These are phyloP conservation scores for Harpegnathos saltator DNA, from an alignment of 1,140 invertebrate species.

Conservation along the genomic window DNA sequence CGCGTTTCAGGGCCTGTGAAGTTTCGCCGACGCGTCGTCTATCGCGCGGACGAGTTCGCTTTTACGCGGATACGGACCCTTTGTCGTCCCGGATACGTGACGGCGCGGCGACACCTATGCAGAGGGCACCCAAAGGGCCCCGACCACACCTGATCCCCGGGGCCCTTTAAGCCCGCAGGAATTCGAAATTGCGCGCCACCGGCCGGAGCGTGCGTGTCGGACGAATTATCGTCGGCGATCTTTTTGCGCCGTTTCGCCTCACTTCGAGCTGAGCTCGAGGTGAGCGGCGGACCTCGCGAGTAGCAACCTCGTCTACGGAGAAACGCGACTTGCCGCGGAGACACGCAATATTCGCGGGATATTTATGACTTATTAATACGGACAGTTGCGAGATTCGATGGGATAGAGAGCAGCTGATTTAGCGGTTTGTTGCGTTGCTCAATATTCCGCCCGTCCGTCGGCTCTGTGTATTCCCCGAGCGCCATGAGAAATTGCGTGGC, in stretches of 20 bases:
- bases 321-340: background rate
- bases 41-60: conserved; percentile 78
- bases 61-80: conserved; percentile 83
- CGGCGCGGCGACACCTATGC: conserved; percentile 75
- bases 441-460: background rate
- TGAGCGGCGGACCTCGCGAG: background rate
- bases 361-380: background rate
- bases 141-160: conserved; percentile 79
- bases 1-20: conserved; percentile 71
- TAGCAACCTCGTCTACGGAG: background rate
- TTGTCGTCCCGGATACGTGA: conserved; percentile 78
- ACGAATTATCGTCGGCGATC: conserved; percentile 46
- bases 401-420: conserved; percentile 1
- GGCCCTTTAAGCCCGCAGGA: conserved; percentile 66
- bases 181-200: conserved; percentile 75
- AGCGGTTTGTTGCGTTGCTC: background rate
- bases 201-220: background rate
- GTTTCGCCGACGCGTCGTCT: conserved; percentile 81
- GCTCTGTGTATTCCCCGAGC: background rate
- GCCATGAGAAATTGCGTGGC: background rate
- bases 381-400: background rate
- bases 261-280: background rate
- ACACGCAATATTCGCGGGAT: conserved; percentile 1
- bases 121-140: conserved; percentile 74
- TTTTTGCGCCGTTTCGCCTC: conserved; percentile 18